Conservation (phyloP, 2,113 vertebrate species). For the Aptenodytes forsteri region DNA sequence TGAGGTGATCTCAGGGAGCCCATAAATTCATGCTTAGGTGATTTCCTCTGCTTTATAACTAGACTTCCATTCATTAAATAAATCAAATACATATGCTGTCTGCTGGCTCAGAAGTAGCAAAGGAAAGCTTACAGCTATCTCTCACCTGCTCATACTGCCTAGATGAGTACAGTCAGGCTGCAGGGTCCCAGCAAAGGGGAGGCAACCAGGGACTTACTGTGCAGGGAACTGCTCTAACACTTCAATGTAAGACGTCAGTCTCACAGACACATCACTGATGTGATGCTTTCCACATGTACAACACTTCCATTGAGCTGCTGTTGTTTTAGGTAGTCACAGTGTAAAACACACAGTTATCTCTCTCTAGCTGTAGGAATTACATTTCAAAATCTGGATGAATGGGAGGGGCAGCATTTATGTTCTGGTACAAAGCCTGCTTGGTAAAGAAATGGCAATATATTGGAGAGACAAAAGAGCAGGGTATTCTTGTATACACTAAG, state of each 20-base stretch:
- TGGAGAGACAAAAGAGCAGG: not conserved
- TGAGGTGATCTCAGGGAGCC: not conserved
- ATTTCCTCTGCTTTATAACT: slow-evolving; percentile 5
- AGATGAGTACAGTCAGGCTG: not conserved
- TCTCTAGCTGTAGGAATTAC: not conserved
- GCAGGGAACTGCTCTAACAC: not conserved
- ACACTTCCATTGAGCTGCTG: not conserved
- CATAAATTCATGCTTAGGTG: not conserved
- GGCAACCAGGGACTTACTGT: not conserved
- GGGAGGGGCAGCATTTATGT: not conserved
- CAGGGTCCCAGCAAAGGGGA: not conserved
- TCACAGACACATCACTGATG: not conserved
- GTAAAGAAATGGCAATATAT: not conserved
- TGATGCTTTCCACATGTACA: not conserved
- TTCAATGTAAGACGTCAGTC: not conserved
- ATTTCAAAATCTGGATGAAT: not conserved
- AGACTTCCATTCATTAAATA: not conserved
- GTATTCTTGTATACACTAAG: fast-evolving
- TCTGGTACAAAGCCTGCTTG: not conserved
- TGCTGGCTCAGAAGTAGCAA: not conserved
- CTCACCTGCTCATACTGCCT: not conserved
- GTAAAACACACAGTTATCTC: not conserved
- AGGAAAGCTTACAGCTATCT: not conserved
- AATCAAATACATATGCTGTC: not conserved
- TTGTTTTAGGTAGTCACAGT: not conserved